A percentile compares a stretch with the other conserved stretches of the same genome.
Conservation (phyloP, 2,797 vertebrate genomes). For the Microctenopoma steveboyesi region DNA sequence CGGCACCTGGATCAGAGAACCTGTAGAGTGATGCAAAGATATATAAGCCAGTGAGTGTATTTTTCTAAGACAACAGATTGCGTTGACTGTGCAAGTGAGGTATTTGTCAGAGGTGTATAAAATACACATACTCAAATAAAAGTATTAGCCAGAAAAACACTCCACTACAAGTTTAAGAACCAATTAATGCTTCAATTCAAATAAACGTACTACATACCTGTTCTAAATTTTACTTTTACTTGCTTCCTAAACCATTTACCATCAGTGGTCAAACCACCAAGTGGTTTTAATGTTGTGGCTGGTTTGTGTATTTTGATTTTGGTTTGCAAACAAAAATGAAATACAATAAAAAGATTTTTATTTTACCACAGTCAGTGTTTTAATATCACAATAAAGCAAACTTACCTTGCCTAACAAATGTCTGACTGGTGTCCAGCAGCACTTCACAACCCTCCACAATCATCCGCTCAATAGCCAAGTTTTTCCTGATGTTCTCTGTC, state of each 20-base stretch:
- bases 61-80: not conserved
- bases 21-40: conserved; percentile 68
- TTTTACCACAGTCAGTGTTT: not conserved
- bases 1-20: conserved; percentile 96
- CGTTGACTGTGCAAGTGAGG: no score
- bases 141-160: no score
- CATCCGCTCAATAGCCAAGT: conserved; percentile 97
- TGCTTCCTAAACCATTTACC: no score
- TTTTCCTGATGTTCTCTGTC: conserved; percentile 98
- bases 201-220: no score
- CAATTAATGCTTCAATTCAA: no score
- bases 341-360: not conserved
- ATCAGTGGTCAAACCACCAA: not conserved
- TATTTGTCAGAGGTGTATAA: no score
- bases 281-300: no score
- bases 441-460: conserved; percentile 98
- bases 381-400: conserved; percentile 4
- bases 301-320: not conserved
- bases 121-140: no score
- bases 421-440: conserved; percentile 98
- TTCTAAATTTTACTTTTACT: no score
- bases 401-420: conserved; percentile 95
- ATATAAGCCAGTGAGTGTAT: no score
- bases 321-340: not conserved
- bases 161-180: no score